Conservation (phyloP, 1,140 invertebrate genomes). For the Thaumetopoea pityocampa region DNA sequence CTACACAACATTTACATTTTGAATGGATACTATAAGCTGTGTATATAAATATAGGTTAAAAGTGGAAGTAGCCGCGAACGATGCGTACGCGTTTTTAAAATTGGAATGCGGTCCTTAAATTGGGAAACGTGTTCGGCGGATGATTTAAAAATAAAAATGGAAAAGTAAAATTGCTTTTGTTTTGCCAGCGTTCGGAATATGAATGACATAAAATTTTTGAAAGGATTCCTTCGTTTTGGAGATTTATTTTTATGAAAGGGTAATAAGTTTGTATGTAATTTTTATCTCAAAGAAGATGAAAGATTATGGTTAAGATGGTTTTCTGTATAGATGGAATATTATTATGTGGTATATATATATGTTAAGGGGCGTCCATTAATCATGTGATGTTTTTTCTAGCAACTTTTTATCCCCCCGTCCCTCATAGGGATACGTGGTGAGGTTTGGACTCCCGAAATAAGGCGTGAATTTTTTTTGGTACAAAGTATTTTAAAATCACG, state of each 20-base stretch:
- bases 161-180: conserved; percentile 23
- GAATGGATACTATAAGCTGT: too few species aligned
- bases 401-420: too few species aligned
- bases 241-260: too few species aligned
- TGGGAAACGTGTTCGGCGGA: conserved; percentile 32
- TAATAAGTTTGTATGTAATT: not conserved
- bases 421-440: too few species aligned
- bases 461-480: too few species aligned
- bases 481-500: too few species aligned
- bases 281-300: conserved; percentile 4
- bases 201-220: not conserved
- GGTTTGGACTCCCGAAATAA: too few species aligned
- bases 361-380: too few species aligned
- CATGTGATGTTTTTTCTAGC: too few species aligned
- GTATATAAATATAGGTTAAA: too few species aligned
- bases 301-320: conserved; percentile 1
- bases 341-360: not conserved
- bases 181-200: not conserved
- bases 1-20: too few species aligned
- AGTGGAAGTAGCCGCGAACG: conserved; percentile 13
- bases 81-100: conserved; percentile 28
- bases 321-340: conserved; percentile 2
- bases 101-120: conserved; percentile 43
- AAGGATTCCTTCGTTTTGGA: conserved; percentile 1
- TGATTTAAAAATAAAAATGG: conserved; percentile 28